Base-by-base conservation (phyloP, 2,888 invertebrate species). In the Graphium colonna region DNA sequence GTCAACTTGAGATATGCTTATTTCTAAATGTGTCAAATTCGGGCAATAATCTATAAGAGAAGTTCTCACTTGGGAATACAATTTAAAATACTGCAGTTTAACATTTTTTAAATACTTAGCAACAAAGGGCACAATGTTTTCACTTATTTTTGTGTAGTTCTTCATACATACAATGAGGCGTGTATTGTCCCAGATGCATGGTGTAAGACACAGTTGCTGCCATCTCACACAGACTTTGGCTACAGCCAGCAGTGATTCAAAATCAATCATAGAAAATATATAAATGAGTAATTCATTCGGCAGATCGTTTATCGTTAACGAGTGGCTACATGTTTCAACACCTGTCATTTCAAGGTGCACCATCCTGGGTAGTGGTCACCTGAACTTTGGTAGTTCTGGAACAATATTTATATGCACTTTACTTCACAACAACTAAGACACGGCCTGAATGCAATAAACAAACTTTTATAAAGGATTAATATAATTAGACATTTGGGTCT, bases 1-100 rank as follows among this genome's bases (percentile, higher is more conserved):
- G 67, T 90, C 89, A 52, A 90, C 89, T 75, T 89, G 90, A 60
- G 90, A 90, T 77, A 90, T 90, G 66, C 89, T 89, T 77, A 90
- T 90, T 82, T 90, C 90, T 82, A 90, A 67, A 68, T 86, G 86
- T 68, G 90, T 90, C 62, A 90, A 69, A 69, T 90, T 90, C 47
- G 90, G 90, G 61, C 90, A 90, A 67, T 87, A 84, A 60, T 79
- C 87, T 63, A 88, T 87, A 51, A 90, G 68, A 64, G 90, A 88
- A 67, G 82, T 69, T 69, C 90, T 79, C 51, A 90, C 83, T 75
- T 90, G 88, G 62, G 86, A 82, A 77, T 90, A 90, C 67, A 90
- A 78, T 67, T 90, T 90, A 64, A 90, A 90, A 81, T 90, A 90
- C 81, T 90, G 90, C 61, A 90, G 68, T 77, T 90, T 90, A 16